Conservation (phyloP, 1,140 invertebrate genomes). For the Macrocentrus cingulum region DNA sequence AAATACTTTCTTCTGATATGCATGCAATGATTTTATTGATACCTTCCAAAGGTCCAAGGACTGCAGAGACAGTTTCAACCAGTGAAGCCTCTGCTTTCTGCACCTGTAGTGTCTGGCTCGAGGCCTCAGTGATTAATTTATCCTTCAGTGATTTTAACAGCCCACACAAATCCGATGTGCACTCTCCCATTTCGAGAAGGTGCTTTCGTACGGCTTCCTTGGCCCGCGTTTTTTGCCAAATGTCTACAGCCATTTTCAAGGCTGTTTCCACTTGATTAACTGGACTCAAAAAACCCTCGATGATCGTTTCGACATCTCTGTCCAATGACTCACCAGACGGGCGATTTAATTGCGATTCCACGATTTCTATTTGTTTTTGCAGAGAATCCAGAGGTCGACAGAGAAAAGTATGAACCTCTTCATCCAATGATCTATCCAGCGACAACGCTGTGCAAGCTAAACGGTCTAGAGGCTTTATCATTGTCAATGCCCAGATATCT, state of each 20-base stretch:
- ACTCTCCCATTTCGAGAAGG: slow-evolving; percentile 35
- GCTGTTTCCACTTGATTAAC: slow-evolving; percentile 42
- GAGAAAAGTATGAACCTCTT: slow-evolving; percentile 32
- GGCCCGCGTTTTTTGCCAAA: slow-evolving; percentile 7
- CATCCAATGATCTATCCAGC: slow-evolving; percentile 37
- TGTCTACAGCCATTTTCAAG: slow-evolving; percentile 35
- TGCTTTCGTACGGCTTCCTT: slow-evolving; percentile 18
- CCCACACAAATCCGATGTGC: slow-evolving; percentile 34
- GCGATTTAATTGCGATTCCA: slow-evolving; percentile 40
- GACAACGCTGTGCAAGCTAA: slow-evolving; percentile 33
- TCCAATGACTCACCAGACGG: slow-evolving; percentile 38
- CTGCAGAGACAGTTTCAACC: slow-evolving; percentile 46
- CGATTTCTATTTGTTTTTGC: slow-evolving; percentile 43
- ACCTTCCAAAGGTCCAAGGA: slow-evolving; percentile 39
- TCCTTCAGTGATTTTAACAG: slow-evolving; percentile 14
- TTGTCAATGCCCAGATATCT: slow-evolving; percentile 24
- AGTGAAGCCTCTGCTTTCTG: slow-evolving; percentile 40
- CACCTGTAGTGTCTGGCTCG: slow-evolving; percentile 13
- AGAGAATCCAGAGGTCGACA: slow-evolving; percentile 44
- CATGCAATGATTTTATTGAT: slow-evolving; percentile 29
- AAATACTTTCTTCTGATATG: slow-evolving; percentile 31
- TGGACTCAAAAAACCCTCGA: slow-evolving; percentile 52
- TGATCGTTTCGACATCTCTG: slow-evolving; percentile 43
- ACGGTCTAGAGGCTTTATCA: slow-evolving; percentile 35
- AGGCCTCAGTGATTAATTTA: slow-evolving; percentile 14